phyloP scores from a whole-genome alignment of 2,888 invertebrate genomes.

The Pharmacophagus antenor region DNA sequence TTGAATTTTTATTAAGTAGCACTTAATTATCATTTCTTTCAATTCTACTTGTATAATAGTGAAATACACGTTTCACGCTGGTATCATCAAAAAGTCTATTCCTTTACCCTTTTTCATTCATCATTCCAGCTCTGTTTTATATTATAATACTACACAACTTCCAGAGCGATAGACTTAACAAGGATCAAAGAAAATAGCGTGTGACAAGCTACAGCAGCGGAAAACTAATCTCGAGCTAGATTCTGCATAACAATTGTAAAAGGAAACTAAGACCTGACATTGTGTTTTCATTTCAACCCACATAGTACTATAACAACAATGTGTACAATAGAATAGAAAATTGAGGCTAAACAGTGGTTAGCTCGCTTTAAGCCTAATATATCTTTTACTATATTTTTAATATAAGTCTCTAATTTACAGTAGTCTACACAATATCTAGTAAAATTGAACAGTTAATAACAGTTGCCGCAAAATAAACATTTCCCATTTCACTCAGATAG shows the following conservation, averaged over 20 bases:
- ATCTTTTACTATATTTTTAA: background rate
- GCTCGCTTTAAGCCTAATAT: background rate
- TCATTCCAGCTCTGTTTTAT: too few species aligned
- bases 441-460: too few species aligned
- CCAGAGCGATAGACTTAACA: background rate
- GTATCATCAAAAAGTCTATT: too few species aligned
- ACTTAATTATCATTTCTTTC: too few species aligned
- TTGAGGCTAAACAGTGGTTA: background rate
- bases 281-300: slow-evolving; percentile 1
- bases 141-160: background rate
- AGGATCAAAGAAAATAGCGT: slow-evolving; percentile 9
- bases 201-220: slow-evolving; percentile 1
- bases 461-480: too few species aligned
- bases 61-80: background rate
- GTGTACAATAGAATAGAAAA: background rate
- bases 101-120: too few species aligned
- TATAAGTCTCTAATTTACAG: background rate
- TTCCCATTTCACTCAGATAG: too few species aligned
- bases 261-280: slow-evolving; percentile 15
- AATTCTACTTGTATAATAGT: background rate
- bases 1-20: too few species aligned
- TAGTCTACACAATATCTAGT: too few species aligned
- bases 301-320: background rate
- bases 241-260: slow-evolving; percentile 18
- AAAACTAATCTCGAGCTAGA: slow-evolving; percentile 21